phyloP scores from a whole-genome alignment of 2,113 vertebrate species.

The Equus przewalskii region DNA sequence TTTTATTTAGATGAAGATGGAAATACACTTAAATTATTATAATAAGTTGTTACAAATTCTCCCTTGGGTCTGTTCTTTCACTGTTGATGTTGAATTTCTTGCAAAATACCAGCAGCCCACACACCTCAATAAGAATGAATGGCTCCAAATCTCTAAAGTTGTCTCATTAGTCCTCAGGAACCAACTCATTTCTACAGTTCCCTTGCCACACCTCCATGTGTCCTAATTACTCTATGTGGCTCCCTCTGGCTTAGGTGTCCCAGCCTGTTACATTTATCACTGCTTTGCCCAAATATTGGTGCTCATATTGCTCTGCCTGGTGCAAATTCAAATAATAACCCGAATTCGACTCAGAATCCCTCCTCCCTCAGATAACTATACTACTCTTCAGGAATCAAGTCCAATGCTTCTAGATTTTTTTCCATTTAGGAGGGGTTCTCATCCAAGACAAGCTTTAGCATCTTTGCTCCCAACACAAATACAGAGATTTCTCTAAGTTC shows the following conservation, averaged over 20 bases:
- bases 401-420: not conserved
- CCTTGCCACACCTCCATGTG: no score
- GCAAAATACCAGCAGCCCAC: not conserved
- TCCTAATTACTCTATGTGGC: rapidly evolving
- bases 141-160: not conserved
- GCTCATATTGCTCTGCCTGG: not conserved
- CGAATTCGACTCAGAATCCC: not conserved
- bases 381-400: not conserved
- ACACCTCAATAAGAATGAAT: not conserved
- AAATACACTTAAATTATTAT: not conserved
- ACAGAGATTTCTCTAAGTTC: not conserved
- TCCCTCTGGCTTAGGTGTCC: not conserved
- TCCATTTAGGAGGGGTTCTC: not conserved
- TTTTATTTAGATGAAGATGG: not conserved
- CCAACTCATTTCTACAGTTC: not conserved
- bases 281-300: not conserved
- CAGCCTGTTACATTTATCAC: not conserved
- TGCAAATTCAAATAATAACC: not conserved
- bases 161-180: not conserved
- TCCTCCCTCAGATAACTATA: not conserved
- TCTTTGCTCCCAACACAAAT: not conserved
- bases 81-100: not conserved
- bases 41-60: not conserved
- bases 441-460: not conserved
- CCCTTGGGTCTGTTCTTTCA: not conserved